phyloP scores from a whole-genome alignment of 2,797 vertebrate genomes.

The Apogon talboti region DNA sequence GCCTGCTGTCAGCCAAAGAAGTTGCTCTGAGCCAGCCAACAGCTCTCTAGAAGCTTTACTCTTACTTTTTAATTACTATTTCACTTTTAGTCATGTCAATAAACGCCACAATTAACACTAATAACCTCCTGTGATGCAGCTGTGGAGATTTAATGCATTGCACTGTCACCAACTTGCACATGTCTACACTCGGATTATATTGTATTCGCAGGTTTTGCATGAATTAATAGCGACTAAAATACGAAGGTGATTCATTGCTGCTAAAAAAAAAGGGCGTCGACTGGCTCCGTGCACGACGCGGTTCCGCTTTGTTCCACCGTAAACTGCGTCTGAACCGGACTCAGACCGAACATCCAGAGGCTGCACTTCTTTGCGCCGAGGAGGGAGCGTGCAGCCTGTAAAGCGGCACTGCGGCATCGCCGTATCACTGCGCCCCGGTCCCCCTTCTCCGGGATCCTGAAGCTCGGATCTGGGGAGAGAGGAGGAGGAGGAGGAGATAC shows the following conservation, averaged over 20 bases:
- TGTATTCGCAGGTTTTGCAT: no score
- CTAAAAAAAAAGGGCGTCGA: no score
- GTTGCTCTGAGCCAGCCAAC: no score
- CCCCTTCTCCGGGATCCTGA: conserved; percentile 84
- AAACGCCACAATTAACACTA: neutral
- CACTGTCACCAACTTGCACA: no score
- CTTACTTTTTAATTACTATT: neutral
- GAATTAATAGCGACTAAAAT: no score
- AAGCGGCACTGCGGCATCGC: conserved; percentile 88
- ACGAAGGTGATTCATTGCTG: no score
- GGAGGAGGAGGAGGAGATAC: conserved; percentile 74
- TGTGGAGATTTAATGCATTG: no score
- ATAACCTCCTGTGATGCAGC: no score
- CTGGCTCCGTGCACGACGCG: neutral
- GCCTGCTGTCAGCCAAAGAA: neutral
- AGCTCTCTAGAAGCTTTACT: neutral
- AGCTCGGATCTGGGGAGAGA: conserved; percentile 82
- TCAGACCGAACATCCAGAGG: conserved; percentile 18
- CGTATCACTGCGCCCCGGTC: conserved; percentile 86
- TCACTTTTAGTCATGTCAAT: neutral
- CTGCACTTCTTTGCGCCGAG: conserved; percentile 85
- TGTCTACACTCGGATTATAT: no score
- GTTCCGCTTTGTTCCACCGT: accelerated
- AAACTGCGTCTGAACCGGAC: neutral
- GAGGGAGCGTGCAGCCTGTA: conserved; percentile 85